A percentile compares a stretch with the other conserved stretches of the same genome.
Evolutionary conservation across 2,113 vertebrate genomes (phyloP).

Genomic region (Cavia porcellus): DNA sequence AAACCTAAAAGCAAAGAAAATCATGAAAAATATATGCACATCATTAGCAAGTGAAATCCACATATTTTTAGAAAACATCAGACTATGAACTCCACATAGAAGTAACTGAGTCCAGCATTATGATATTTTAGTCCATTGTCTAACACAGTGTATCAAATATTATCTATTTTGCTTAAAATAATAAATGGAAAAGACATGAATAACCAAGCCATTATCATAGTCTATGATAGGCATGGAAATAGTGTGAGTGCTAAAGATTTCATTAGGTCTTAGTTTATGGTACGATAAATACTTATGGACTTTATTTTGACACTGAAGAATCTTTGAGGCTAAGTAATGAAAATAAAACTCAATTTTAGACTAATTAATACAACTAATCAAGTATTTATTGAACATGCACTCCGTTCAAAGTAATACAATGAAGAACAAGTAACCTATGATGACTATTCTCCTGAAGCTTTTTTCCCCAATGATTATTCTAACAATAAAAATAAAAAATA

Average conservation of each 20-base stretch:
- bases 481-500: neutral
- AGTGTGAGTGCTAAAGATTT: neutral
- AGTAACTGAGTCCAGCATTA: neutral
- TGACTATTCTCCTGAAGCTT: neutral
- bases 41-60: neutral
- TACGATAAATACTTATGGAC: neutral
- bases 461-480: neutral
- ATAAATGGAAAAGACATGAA: neutral
- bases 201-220: rapidly evolving
- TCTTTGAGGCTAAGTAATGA: neutral
- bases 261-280: neutral
- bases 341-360: neutral
- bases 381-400: neutral
- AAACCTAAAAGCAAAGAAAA: neutral
- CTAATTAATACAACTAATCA: neutral
- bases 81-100: neutral
- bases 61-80: neutral
- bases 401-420: neutral
- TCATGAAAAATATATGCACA: neutral
- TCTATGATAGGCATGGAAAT: neutral
- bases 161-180: neutral
- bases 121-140: neutral
- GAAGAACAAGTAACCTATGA: neutral
- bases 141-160: neutral
- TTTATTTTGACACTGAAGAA: neutral